phyloP scores from a whole-genome alignment of 2,113 vertebrate genomes.

The Neoarius graeffei region DNA sequence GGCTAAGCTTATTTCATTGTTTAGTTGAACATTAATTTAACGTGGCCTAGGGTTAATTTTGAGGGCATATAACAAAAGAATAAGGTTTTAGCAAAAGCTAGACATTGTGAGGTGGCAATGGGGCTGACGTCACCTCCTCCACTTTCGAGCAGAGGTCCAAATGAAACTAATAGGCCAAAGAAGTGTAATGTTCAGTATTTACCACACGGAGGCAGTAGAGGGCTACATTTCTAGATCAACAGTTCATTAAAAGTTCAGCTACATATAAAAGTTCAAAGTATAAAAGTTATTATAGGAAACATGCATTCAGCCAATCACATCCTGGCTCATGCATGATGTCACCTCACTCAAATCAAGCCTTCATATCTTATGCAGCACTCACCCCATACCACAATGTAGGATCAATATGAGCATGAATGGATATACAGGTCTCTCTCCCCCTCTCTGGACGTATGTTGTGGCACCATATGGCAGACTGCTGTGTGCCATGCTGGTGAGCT shows the following conservation, averaged over 20 bases:
- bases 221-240: conserved; percentile 40
- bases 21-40: no score
- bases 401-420: conserved; percentile 53
- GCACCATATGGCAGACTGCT: conserved; percentile 82
- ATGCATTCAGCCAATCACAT: background rate
- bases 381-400: conserved; percentile 22
- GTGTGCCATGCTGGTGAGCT: conserved; percentile 79
- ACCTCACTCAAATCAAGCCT: background rate
- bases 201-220: conserved; percentile 71
- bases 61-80: no score
- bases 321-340: background rate
- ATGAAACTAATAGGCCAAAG: no score
- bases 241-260: conserved; percentile 25
- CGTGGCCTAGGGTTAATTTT: no score
- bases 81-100: no score
- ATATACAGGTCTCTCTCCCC: conserved; percentile 56
- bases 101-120: no score
- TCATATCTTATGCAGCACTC: background rate
- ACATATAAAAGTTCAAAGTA: background rate
- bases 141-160: background rate
- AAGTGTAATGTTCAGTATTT: conserved; percentile 34
- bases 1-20: no score
- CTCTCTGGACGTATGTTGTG: conserved; percentile 69
- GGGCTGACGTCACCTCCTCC: no score
- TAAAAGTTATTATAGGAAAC: conserved; percentile 1